phyloP scores from a whole-genome alignment of 2,888 invertebrate species.

The Flexamia atlantica region DNA sequence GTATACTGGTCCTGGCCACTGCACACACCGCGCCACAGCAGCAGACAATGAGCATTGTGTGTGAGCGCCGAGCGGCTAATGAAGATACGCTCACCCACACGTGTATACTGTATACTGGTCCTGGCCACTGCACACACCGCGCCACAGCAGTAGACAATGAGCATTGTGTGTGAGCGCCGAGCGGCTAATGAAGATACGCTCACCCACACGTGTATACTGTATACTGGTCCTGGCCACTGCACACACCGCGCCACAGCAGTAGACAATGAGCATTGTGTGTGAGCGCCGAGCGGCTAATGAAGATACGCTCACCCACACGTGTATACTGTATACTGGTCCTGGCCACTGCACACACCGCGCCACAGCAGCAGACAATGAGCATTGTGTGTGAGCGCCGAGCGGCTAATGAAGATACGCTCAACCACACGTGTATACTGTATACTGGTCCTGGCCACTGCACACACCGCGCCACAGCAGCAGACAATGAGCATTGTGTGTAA shows the following conservation, averaged over 20 bases:
- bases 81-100: constrained; percentile 13
- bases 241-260: not conserved
- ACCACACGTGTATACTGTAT: constrained; percentile 1
- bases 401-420: constrained; percentile 1
- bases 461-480: constrained; percentile 15
- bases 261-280: constrained; percentile 42
- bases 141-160: no score
- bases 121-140: no score
- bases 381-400: constrained; percentile 14
- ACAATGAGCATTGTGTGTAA: constrained; percentile 43
- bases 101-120: not conserved
- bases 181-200: not conserved
- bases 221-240: no score
- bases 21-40: no score
- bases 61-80: constrained; percentile 3
- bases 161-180: constrained; percentile 10
- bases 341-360: not conserved
- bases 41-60: not conserved
- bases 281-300: constrained; percentile 18
- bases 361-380: not conserved
- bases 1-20: not conserved
- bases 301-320: constrained; percentile 8
- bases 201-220: no score
- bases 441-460: not conserved
- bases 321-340: not conserved